These are phyloP conservation scores for Urechis unicinctus DNA, from an alignment of 2,888 invertebrate species.

Conservation along the genomic window DNA sequence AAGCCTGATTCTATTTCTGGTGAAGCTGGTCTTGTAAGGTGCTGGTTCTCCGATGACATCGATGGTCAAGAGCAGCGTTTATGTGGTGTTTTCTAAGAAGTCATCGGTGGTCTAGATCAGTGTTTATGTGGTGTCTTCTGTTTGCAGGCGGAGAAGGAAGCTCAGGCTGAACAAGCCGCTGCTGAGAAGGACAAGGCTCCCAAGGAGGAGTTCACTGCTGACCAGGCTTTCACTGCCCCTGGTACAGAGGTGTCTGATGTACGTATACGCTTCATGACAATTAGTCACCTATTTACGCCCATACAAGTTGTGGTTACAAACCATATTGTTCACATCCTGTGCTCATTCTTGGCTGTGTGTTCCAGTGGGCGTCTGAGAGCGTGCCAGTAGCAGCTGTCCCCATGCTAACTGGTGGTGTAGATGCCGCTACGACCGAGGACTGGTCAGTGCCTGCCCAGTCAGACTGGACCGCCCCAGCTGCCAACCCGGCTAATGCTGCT, in stretches of 20 bases:
- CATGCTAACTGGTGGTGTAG: conserved; percentile 17
- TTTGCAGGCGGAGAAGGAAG: conserved; percentile 77
- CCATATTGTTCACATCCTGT: too few relatives aligned
- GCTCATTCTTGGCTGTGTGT: conserved; percentile 1
- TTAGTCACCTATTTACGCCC: too few relatives aligned
- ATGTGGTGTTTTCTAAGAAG: too few relatives aligned
- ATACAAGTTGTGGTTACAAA: too few relatives aligned
- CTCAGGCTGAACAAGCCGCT: conserved; percentile 62
- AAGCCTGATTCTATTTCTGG: too few relatives aligned
- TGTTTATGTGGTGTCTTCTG: conserved; percentile 1
- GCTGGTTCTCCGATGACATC: too few relatives aligned
- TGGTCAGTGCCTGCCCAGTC: conserved; percentile 15
- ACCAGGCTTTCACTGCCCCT: conserved; percentile 22
- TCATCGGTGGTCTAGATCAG: not conserved
- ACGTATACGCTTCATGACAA: not conserved
- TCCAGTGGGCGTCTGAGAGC: conserved; percentile 40
- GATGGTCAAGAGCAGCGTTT: too few relatives aligned
- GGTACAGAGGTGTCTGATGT: conserved; percentile 27
- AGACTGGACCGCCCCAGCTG: conserved; percentile 13
- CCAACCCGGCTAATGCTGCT: conserved; percentile 3
- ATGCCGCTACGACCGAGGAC: conserved; percentile 8
- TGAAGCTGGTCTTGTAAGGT: too few relatives aligned
- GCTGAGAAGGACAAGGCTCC: conserved; percentile 19
- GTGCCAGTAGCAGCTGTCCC: conserved; percentile 24
- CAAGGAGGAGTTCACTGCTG: conserved; percentile 25